These are phyloP conservation scores for Limnephilus lunatus DNA, from an alignment of 2,888 invertebrate species.

Conservation along the genomic window DNA sequence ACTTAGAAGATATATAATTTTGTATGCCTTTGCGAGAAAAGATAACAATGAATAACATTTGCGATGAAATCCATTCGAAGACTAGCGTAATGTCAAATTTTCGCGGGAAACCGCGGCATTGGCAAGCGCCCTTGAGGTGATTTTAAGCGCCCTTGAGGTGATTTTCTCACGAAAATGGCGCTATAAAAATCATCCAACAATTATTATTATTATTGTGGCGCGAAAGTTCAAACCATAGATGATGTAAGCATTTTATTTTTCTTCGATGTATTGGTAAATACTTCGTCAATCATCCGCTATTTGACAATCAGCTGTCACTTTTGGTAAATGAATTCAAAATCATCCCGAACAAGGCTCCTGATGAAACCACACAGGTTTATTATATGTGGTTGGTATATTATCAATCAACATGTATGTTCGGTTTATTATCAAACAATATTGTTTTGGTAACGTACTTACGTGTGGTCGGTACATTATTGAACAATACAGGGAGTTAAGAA, in stretches of 20 bases:
- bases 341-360: neutral
- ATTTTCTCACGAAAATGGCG: too few relatives aligned
- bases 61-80: neutral
- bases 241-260: constrained; percentile 31
- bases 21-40: neutral
- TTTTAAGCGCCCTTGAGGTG: too few relatives aligned
- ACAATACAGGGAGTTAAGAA: too few relatives aligned
- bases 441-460: neutral
- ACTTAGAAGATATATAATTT: neutral
- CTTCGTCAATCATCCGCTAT: constrained; percentile 43
- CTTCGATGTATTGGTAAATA: neutral
- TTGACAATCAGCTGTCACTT: constrained; percentile 46
- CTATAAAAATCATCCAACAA: too few relatives aligned
- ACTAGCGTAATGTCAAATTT: neutral
- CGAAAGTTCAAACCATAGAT: constrained; percentile 49
- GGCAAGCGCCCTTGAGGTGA: too few relatives aligned
- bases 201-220: too few relatives aligned
- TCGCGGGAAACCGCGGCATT: neutral
- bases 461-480: neutral
- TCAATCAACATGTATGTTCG: neutral
- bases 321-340: constrained; percentile 37
- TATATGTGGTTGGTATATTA: neutral
- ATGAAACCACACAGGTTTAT: constrained; percentile 9
- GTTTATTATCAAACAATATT: neutral
- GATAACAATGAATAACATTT: neutral